Percentiles rank a stretch among this genome's conserved stretches.
These are phyloP conservation scores for Calameuta filiformis DNA, from an alignment of 2,888 invertebrate genomes.

Conservation along the genomic window DNA sequence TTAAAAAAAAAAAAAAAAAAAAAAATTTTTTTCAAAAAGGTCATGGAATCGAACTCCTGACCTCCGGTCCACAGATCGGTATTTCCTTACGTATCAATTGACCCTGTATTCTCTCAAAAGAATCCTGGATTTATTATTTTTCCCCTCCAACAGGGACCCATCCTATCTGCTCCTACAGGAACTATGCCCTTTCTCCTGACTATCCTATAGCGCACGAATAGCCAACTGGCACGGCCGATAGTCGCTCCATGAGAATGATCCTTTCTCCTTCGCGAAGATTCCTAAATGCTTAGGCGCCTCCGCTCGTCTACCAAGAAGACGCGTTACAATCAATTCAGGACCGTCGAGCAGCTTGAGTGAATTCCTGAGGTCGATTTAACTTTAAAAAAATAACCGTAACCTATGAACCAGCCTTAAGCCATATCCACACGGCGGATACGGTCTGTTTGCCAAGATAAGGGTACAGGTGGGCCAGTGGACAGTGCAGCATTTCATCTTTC, in stretches of 20 bases:
- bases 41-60: not conserved
- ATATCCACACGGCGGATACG: constrained; percentile 42
- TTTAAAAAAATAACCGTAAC: not conserved
- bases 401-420: not conserved
- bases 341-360: not conserved
- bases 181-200: too few species aligned
- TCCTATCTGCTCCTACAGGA: too few species aligned
- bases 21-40: not conserved
- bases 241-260: constrained; percentile 37
- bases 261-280: constrained; percentile 39
- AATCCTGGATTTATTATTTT: too few species aligned
- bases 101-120: too few species aligned
- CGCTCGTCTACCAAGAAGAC: not conserved
- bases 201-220: too few species aligned
- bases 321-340: not conserved
- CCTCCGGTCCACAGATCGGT: too few species aligned
- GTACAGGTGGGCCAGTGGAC: constrained; percentile 62
- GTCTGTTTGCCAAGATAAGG: constrained; percentile 62
- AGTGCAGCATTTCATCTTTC: constrained; percentile 61
- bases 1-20: constrained; percentile 3
- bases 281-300: constrained; percentile 11
- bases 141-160: too few species aligned
- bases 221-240: too few species aligned
- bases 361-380: not conserved
- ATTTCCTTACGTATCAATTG: too few species aligned